phyloP scores from a whole-genome alignment of 2,797 vertebrate species.

The Phalloptychus januarius region DNA sequence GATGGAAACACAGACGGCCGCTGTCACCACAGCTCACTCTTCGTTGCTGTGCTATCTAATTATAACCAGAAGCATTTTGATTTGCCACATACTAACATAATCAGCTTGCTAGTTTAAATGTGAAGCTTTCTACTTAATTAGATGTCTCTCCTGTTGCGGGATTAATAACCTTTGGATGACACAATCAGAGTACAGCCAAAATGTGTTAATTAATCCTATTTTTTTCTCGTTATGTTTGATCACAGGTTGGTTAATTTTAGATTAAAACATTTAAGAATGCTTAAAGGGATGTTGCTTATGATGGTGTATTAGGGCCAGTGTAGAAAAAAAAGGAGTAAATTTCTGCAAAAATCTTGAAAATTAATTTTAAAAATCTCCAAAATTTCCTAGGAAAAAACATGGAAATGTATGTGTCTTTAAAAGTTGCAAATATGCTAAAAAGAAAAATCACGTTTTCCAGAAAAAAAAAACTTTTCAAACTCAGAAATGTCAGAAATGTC shows the following conservation, averaged over 20 bases:
- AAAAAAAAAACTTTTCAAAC: no score
- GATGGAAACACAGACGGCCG: not conserved
- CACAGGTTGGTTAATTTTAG: conserved; percentile 1
- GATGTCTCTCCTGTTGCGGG: conserved; percentile 38
- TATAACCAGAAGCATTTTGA: conserved; percentile 4
- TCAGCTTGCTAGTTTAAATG: conserved; percentile 54
- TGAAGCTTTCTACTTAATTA: conserved; percentile 55
- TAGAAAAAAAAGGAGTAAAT: no score
- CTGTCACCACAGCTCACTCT: not conserved
- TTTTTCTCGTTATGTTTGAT: conserved; percentile 12
- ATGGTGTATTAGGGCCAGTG: no score
- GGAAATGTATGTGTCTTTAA: no score
- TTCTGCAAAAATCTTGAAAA: no score
- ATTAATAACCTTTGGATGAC: conserved; percentile 47
- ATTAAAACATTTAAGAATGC: not conserved
- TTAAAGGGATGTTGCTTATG: not conserved
- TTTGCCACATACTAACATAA: conserved; percentile 35
- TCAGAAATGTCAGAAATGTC: no score
- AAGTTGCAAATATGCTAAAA: no score
- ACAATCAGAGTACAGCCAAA: conserved; percentile 15
- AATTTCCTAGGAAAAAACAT: no score
- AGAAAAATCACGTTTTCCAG: no score
- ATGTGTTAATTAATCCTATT: conserved; percentile 41
- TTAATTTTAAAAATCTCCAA: no score
- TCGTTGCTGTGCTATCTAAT: not conserved